These are phyloP conservation scores for Brachionus asplanchnoidis DNA, from an alignment of 1,140 invertebrate genomes.

Conservation along the genomic window DNA sequence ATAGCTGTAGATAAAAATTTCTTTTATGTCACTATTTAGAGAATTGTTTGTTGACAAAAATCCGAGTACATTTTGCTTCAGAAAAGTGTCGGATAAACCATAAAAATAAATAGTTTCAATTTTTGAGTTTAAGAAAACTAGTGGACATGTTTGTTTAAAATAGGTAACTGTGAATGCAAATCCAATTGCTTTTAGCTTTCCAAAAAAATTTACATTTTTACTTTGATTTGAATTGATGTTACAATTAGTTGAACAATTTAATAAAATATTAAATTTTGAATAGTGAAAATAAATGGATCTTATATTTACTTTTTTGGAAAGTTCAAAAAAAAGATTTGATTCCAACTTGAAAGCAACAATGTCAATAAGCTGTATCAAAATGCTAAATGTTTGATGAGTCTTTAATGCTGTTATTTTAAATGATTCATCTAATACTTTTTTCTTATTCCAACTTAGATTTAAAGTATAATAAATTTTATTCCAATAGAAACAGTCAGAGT, in stretches of 20 bases:
- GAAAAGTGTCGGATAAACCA: background rate
- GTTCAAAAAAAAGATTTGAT: background rate
- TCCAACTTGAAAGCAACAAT: background rate
- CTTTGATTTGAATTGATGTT: background rate
- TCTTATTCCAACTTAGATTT: background rate
- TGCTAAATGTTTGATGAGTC: background rate
- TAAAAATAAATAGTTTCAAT: background rate
- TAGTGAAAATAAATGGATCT: background rate
- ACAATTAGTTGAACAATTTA: background rate
- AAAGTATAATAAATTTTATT: background rate
- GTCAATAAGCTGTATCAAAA: background rate
- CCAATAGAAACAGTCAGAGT: background rate
- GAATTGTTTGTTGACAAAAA: background rate
- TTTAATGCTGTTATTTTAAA: background rate
- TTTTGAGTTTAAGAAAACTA: background rate
- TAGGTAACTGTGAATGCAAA: background rate
- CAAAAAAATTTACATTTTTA: background rate
- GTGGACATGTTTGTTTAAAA: background rate
- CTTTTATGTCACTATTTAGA: background rate
- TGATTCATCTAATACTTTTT: background rate
- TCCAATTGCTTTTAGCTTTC: background rate
- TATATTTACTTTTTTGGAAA: background rate
- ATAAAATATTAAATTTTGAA: background rate
- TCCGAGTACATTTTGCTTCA: background rate
- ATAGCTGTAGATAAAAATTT: background rate